phyloP scores from a whole-genome alignment of 2,797 vertebrate genomes.

The Pantherophis alleghaniensis region DNA sequence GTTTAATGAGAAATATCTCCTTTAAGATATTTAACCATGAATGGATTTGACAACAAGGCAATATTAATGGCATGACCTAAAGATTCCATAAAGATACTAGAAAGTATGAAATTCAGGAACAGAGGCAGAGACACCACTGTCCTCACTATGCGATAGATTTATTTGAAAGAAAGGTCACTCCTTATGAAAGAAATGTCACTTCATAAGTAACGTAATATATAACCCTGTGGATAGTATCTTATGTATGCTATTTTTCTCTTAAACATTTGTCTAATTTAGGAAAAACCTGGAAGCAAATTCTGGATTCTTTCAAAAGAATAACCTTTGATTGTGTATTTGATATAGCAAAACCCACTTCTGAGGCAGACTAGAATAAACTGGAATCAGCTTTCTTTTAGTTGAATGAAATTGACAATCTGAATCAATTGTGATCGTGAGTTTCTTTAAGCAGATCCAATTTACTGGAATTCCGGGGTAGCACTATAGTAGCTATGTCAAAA shows the following conservation, averaged over 20 bases:
- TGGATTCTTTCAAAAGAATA: neutral
- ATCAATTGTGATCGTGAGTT: neutral
- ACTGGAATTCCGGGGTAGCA: neutral
- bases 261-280: neutral
- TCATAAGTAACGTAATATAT: neutral
- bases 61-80: neutral
- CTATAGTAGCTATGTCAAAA: neutral
- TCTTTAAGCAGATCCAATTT: neutral
- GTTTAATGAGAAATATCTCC: neutral
- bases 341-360: neutral
- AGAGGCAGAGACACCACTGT: neutral
- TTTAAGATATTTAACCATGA: neutral
- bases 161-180: neutral
- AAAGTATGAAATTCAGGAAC: neutral
- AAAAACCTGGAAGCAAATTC: neutral
- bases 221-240: neutral
- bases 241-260: neutral
- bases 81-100: neutral
- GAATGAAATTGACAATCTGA: neutral
- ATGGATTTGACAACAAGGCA: neutral
- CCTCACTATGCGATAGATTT: neutral
- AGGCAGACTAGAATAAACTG: neutral
- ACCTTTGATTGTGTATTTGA: neutral
- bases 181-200: neutral
- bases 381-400: neutral